Evolutionary conservation across 1,140 invertebrate species (phyloP), one percentile per base, ranked within the genome.

Genomic region (Maconellicoccus hirsutus): DNA sequence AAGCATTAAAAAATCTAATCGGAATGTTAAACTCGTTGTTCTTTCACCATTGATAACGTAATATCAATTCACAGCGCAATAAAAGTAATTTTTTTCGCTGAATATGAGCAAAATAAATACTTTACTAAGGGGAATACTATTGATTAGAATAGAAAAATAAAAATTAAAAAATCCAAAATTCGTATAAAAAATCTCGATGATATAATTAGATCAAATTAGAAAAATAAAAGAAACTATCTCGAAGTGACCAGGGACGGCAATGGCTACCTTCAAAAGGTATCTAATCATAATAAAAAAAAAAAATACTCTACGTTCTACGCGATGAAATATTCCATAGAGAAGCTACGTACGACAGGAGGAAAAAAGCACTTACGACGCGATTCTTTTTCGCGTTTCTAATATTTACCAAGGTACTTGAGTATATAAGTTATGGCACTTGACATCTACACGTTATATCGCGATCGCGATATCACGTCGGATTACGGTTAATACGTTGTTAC

Each of bases 21-120:
- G 33, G 33, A 38, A 52, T 52, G 42, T 52, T 52, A 52, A 52
- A 52, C 42, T 52, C 42, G 42, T 52, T 52, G 42, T 52, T 52
- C 42, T 52, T n/a, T 52, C 2, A 52, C 42, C 29, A 33, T 33
- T 33, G 42, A 52, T 19, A 52, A 2, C 4, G 42, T 16, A 2
- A 16, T 52, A 19, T 52, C 42, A 52, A 52, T 52, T 52, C 42
- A 52, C 42, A 52, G 42, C 42, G 16, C 42, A 52, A 8, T 52
- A 52, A 52, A 52, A 52, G 42, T 52, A 16, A 52, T 38, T 38
- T 8, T 52, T 52, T 6, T 52, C 42, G 42, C 42, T 16, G 42
- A 52, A 16, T 52, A 52, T 52, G 42, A 52, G 42, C 42, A 52
- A 52, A 52, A n/a, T 52, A 16, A 14, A 52, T 52, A 52, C 42